Evolutionary conservation across 2,113 vertebrate genomes (phyloP), one percentile per base, ranked within the genome.

Genomic region (Phycodurus eques): DNA sequence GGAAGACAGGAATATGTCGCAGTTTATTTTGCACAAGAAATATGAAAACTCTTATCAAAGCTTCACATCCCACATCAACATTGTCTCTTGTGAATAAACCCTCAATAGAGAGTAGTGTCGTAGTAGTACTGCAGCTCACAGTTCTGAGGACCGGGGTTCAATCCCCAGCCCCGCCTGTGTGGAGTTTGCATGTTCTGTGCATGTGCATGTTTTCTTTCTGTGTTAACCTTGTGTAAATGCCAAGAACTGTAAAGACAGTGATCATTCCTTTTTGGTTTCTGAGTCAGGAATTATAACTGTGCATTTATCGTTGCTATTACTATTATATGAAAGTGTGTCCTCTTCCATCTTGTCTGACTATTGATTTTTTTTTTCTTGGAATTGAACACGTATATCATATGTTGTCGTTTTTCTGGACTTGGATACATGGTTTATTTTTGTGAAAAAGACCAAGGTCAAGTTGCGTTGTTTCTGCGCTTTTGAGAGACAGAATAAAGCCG

Each of bases 401-500:
- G 27, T 56, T 33, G 42, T 22, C 72, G 67, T 77, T 81, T 80
- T 77, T 1, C 31, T 31, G 22, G 47, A 67, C 54, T 80, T 8
- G 5, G 71, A 82, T 75, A 82, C 61, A 70, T 73, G 68, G 51
- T 53, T n/a, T 39, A 54, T 71, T 82, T 70, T 85, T 77, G 71
- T 64, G 46, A 68, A 68, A 46, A 67, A 31, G 78, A 78, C 73
- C 71, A 1, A 5, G 63, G 73, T 72, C 20, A 60, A 15, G 15
- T 63, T 35, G 46, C 73, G 74, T 31, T 77, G 51, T 80, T 84
- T 75, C 61, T 61, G 3, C 43, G 44, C 33, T 68, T 73, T 39
- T 42, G 46, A 60, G 27, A 53, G n/a, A 69, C 65, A 44, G n/a
- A 56, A 77, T 49, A 7, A 22, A 68, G 33, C 27, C 60, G 67